Evolutionary conservation across 1,140 invertebrate genomes (phyloP), one percentile per base, ranked within the genome.

Genomic region (Caerostris darwini): DNA sequence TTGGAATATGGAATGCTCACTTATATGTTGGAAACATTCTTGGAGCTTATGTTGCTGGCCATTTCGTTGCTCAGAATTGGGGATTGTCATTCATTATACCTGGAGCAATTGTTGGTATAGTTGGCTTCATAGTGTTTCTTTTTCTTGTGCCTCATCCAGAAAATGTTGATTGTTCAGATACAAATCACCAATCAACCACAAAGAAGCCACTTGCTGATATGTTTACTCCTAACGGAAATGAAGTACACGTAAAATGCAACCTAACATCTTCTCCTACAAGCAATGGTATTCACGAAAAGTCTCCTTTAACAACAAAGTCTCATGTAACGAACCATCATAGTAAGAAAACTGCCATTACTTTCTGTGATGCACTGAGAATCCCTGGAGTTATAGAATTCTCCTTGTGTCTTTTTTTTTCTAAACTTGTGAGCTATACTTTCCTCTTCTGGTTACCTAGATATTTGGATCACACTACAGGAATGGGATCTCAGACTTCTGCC

Each of bases 381-480:
- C 98, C 98, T n/a, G 99, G 99, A 50, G 99, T 99, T 3, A 95
- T 99, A 5, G 99, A 99, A 96, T 99, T 98, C 96, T 99, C 99
- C 0, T 95, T 99, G 3, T 98, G 98, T 64, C 96, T 99, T 59
- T 99, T 99, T 96, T 99, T 99, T 96, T 98, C 98, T n/a, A 99
- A 99, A 96, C 97, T 99, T 7, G 99, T 99, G 89, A 99, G 98
- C 95, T 99, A 99, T 95, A 99, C 99, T 92, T 99, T 99, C 96
- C 97, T 99, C 12, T 99, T 98, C 96, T 99, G 99, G 99, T 96
- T 99, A 95, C 99, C 99, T 82, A 96, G 97, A 17, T 99, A 99
- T 95, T 98, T 99, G 89, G 97, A 97, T 85, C 95, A 96, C 96
- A 54, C 95, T 98, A 98, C 97, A 59, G 96, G 97, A 0, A 97